Evolutionary conservation across 2,888 invertebrate species (phyloP).

Genomic region (Rhamphomyia laevipes): DNA sequence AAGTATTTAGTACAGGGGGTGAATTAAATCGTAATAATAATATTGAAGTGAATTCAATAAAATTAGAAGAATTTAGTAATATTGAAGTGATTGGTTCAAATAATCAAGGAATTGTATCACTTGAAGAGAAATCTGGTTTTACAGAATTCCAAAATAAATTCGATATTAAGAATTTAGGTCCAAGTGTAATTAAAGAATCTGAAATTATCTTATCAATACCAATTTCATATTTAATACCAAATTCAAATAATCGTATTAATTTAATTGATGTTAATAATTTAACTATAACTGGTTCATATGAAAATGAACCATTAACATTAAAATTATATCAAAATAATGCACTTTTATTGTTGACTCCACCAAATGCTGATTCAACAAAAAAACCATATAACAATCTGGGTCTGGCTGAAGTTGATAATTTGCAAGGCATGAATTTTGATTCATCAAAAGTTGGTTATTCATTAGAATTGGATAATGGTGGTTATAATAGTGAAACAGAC

Average conservation of each 20-base stretch:
- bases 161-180: slow-evolving; percentile 33
- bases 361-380: slow-evolving; percentile 4
- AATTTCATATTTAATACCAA: slow-evolving; percentile 28
- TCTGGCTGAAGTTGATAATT: slow-evolving; percentile 6
- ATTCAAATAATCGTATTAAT: slow-evolving; percentile 24
- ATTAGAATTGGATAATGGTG: slow-evolving; percentile 2
- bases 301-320: slow-evolving; percentile 26
- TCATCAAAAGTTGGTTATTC: slow-evolving; percentile 13
- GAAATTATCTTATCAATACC: slow-evolving; percentile 31
- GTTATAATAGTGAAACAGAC: slow-evolving; percentile 13
- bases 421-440: slow-evolving; percentile 14
- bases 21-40: slow-evolving; percentile 29
- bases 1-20: slow-evolving; percentile 33
- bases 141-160: neutral
- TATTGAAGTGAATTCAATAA: slow-evolving; percentile 22
- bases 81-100: slow-evolving; percentile 27
- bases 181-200: slow-evolving; percentile 31
- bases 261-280: slow-evolving; percentile 32
- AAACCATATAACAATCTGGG: neutral
- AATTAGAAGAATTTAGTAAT: slow-evolving; percentile 31
- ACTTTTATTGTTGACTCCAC: slow-evolving; percentile 26
- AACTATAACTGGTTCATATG: slow-evolving; percentile 30
- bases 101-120: neutral
- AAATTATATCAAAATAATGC: slow-evolving; percentile 31
- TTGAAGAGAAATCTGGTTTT: neutral